Conservation (phyloP, 2,888 invertebrate genomes). For the Amphipyra berbera region DNA sequence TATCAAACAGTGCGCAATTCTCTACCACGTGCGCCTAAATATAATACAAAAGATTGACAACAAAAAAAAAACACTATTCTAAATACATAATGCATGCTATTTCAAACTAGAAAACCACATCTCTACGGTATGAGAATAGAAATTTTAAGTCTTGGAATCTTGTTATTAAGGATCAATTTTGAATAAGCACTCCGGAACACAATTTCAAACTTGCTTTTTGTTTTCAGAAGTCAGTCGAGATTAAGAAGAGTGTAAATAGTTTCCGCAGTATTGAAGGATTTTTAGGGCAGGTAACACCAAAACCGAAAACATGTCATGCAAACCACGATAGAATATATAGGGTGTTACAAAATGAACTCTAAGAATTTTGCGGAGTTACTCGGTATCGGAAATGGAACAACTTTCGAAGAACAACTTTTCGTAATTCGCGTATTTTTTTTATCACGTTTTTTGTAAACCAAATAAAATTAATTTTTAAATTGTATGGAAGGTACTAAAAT, state of each 20-base stretch:
- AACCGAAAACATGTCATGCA: slow-evolving; percentile 10
- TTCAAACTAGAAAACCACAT: slow-evolving; percentile 41
- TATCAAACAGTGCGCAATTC: background rate
- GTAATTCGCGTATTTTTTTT: too few relatives aligned
- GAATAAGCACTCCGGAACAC: too few relatives aligned
- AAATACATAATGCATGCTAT: slow-evolving; percentile 44
- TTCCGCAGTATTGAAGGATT: background rate
- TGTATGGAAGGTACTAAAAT: too few relatives aligned
- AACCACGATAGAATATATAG: background rate
- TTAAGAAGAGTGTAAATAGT: background rate
- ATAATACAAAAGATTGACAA: too few relatives aligned
- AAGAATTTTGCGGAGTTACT: too few relatives aligned
- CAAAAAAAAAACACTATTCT: background rate
- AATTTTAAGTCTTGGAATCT: slow-evolving; percentile 19
- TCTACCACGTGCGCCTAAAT: too few relatives aligned
- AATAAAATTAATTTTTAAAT: too few relatives aligned
- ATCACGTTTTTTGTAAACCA: too few relatives aligned
- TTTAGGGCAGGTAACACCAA: slow-evolving; percentile 3
- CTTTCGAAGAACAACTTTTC: too few relatives aligned
- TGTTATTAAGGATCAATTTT: background rate
- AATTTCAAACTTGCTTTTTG: background rate
- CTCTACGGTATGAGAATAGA: slow-evolving; percentile 61
- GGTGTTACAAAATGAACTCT: too few relatives aligned
- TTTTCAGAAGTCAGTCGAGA: background rate
- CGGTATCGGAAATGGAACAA: too few relatives aligned